A percentile compares a stretch with the other conserved stretches of the same genome.
These are phyloP conservation scores for Tympanuchus pallidicinctus DNA, from an alignment of 2,113 vertebrate species.

Conservation along the genomic window DNA sequence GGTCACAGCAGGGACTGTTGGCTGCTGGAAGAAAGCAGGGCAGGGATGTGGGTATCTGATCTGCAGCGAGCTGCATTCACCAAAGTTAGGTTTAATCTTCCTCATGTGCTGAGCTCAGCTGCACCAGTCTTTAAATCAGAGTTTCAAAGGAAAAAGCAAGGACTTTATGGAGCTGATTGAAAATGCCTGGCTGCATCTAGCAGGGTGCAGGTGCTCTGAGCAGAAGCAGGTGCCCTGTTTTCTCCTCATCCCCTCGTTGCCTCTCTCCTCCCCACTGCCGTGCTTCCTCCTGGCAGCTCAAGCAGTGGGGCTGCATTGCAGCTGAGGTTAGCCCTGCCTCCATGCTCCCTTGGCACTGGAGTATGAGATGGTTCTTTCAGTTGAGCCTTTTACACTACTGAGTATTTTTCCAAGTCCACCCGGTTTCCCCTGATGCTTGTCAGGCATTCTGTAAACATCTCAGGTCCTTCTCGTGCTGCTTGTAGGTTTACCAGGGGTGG, in stretches of 20 bases:
- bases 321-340: neutral
- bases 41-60: neutral
- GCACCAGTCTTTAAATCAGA: neutral
- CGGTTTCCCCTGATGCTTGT: neutral
- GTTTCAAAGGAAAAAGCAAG: neutral
- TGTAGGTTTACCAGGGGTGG: neutral
- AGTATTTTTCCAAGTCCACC: neutral
- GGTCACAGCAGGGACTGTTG: fast-evolving
- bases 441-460: neutral
- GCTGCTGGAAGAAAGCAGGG: neutral
- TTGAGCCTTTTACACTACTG: neutral
- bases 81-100: fast-evolving
- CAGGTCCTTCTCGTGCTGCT: neutral
- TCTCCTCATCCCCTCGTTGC: fast-evolving
- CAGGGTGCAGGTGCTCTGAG: neutral
- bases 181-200: neutral
- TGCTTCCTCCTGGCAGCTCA: neutral
- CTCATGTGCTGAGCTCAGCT: fast-evolving
- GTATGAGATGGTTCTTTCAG: neutral
- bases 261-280: neutral
- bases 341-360: neutral
- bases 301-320: neutral
- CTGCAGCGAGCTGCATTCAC: fast-evolving
- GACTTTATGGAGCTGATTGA: neutral
- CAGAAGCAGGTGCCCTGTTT: neutral